Conservation (phyloP, 2,113 vertebrate species). For the Protobothrops mucrosquamatus region DNA sequence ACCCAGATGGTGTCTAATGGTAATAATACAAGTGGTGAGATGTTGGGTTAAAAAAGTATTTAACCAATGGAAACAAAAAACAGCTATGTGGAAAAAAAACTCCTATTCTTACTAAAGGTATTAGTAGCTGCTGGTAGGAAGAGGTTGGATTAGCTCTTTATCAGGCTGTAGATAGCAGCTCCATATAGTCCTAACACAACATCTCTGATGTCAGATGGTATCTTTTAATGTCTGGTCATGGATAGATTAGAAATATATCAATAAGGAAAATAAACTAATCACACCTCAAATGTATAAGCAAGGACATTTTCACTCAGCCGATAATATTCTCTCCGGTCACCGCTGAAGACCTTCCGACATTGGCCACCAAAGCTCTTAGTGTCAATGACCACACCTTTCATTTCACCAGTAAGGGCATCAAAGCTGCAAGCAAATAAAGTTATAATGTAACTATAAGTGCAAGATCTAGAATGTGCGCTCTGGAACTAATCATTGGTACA, state of each 20-base stretch:
- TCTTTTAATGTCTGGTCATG: not conserved
- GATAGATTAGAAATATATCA: not conserved
- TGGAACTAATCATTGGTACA: not conserved
- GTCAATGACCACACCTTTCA: conserved; percentile 80
- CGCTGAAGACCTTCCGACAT: conserved; percentile 86
- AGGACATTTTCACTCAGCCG: conserved; percentile 84
- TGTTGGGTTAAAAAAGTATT: not conserved
- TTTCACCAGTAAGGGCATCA: conserved; percentile 73
- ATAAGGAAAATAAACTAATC: conserved; percentile 29
- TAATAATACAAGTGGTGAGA: not conserved
- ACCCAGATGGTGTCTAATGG: not conserved
- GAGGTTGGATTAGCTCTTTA: not conserved
- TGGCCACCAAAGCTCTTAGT: conserved; percentile 87
- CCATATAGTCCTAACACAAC: not conserved
- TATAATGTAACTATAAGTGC: not conserved
- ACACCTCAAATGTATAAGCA: conserved; percentile 88
- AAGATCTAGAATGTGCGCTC: not conserved
- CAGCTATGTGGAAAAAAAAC: not conserved
- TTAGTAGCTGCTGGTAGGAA: not conserved
- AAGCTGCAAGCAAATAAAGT: conserved; percentile 64
- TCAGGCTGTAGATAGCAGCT: no score
- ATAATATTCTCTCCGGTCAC: conserved; percentile 72
- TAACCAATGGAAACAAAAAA: not conserved
- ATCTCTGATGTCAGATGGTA: not conserved
- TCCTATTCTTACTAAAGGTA: not conserved